Evolutionary conservation across 92 coral and sea anemone species (phyloP).

Genomic region (Anthopleura xanthogrammica): DNA sequence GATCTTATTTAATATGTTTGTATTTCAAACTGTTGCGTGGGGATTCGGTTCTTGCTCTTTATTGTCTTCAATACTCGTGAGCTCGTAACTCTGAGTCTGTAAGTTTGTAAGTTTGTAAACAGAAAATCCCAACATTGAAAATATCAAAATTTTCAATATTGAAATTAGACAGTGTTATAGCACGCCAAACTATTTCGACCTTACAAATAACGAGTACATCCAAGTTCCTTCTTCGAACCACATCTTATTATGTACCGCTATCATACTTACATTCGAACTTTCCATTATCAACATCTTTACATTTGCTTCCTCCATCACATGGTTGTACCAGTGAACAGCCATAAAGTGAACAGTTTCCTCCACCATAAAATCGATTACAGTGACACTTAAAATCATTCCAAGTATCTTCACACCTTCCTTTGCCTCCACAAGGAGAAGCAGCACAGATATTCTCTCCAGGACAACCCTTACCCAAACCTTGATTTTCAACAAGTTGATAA

Average conservation of each 20-base stretch:
- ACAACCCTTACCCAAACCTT: slow-evolving; percentile 66
- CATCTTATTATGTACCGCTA: background rate
- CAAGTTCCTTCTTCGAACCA: too few species aligned
- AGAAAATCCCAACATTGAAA: too few species aligned
- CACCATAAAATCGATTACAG: slow-evolving; percentile 88
- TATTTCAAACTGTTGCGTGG: too few species aligned
- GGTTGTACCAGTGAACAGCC: slow-evolving; percentile 83
- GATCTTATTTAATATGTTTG: too few species aligned
- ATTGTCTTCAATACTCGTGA: too few species aligned
- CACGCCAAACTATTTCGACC: too few species aligned
- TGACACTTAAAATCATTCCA: slow-evolving; percentile 83
- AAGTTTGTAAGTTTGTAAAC: too few species aligned
- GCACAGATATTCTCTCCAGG: slow-evolving; percentile 82
- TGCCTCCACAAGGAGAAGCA: slow-evolving; percentile 61
- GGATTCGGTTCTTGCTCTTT: too few species aligned
- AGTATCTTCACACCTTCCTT: slow-evolving; percentile 77
- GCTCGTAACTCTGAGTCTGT: too few species aligned
- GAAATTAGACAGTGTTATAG: too few species aligned
- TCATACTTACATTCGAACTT: slow-evolving; percentile 81
- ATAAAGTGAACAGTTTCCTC: slow-evolving; percentile 78
- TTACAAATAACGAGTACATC: background rate
- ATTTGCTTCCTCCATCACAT: slow-evolving; percentile 72
- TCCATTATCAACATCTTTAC: slow-evolving; percentile 66
- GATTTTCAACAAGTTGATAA: slow-evolving; percentile 38
- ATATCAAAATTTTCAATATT: too few species aligned